These are phyloP conservation scores for Drosophila emarginata DNA, from an alignment of 2,888 invertebrate genomes.

Conservation along the genomic window DNA sequence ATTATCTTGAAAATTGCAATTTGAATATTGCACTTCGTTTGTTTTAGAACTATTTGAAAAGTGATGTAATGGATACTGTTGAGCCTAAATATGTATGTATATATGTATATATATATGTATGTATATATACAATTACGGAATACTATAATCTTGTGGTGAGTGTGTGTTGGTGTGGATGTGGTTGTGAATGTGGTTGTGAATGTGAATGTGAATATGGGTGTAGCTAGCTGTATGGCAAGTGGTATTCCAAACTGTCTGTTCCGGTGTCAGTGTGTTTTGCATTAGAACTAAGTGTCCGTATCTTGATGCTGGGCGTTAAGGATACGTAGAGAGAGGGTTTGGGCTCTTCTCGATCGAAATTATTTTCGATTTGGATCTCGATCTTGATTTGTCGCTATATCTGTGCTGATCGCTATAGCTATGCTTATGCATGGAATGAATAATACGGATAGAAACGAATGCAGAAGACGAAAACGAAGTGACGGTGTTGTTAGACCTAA, in stretches of 20 bases:
- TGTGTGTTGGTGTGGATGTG: conserved; percentile 14
- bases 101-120: conserved; percentile 1
- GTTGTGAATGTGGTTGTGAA: background rate
- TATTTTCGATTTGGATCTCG: background rate
- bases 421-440: background rate
- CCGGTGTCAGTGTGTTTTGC: conserved; percentile 83
- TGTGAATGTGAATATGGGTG: background rate
- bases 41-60: conserved; percentile 10
- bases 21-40: conserved; percentile 4
- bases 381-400: background rate
- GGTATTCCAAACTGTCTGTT: conserved; percentile 83
- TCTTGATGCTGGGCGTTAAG: conserved; percentile 68
- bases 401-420: conserved; percentile 3
- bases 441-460: conserved; percentile 4
- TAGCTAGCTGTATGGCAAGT: conserved; percentile 82
- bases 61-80: conserved; percentile 3
- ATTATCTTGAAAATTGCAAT: conserved; percentile 15
- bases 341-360: background rate
- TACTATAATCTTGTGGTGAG: background rate
- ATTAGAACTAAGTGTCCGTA: conserved; percentile 73
- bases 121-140: conserved; percentile 1
- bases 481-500: background rate
- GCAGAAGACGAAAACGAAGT: background rate
- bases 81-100: conserved; percentile 5
- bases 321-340: conserved; percentile 6